These are phyloP conservation scores for Zootoca vivipara DNA, from an alignment of 2,113 vertebrate species.

Conservation along the genomic window DNA sequence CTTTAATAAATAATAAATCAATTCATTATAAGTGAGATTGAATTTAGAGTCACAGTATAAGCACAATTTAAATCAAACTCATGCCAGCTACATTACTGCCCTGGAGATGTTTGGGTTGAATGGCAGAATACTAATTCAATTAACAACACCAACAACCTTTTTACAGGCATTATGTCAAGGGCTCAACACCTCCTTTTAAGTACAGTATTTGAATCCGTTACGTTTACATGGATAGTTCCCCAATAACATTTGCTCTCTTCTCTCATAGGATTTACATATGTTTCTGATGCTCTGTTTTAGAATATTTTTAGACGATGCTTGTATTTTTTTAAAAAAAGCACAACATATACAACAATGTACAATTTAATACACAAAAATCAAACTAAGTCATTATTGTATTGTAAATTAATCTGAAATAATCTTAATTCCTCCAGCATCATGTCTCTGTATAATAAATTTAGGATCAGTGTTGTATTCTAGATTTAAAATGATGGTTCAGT, in stretches of 20 bases:
- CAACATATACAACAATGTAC: not conserved
- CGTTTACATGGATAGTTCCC: not conserved
- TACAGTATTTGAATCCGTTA: not conserved
- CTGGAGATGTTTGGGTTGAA: too few species aligned
- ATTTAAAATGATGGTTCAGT: not conserved
- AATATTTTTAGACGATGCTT: not conserved
- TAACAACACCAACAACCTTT: not conserved
- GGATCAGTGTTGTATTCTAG: not conserved
- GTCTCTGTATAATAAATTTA: not conserved
- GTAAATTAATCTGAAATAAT: not conserved
- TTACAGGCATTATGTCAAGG: not conserved
- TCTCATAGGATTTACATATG: not conserved
- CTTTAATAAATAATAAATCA: too few species aligned
- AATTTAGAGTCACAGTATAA: not conserved
- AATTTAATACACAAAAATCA: constrained; percentile 6
- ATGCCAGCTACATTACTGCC: not conserved
- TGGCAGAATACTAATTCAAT: too few species aligned
- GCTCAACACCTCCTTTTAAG: not conserved
- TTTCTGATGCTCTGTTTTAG: not conserved
- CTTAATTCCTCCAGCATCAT: not conserved
- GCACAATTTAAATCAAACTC: not conserved
- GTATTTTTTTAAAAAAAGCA: not conserved
- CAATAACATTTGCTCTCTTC: not conserved
- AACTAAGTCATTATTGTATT: not conserved
- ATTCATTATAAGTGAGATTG: not conserved